These are phyloP conservation scores for Cyprinodon brontotheroides DNA, from an alignment of 2,113 vertebrate genomes.

Conservation along the genomic window DNA sequence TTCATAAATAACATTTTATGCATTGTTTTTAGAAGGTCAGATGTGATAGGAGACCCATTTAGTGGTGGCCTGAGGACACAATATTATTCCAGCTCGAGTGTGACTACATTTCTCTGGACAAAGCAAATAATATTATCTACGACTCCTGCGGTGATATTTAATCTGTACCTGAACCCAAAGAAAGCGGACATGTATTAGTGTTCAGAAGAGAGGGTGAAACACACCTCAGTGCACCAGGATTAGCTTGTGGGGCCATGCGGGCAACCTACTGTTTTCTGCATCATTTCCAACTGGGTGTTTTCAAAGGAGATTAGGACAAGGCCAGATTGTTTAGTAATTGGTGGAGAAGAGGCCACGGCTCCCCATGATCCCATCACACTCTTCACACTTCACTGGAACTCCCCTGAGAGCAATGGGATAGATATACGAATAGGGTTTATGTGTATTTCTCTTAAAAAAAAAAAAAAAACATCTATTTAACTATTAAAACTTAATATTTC, in stretches of 20 bases:
- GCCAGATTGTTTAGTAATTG: conserved; percentile 70
- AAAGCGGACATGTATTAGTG: conserved; percentile 51
- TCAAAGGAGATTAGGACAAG: conserved; percentile 66
- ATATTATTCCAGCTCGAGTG: conserved; percentile 5
- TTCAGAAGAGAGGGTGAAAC: conserved; percentile 59
- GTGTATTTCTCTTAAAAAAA: conserved; percentile 2
- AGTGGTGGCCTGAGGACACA: conserved; percentile 44
- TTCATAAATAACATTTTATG: conserved; percentile 10
- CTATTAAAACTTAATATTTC: not conserved
- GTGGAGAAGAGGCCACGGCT: conserved; percentile 56
- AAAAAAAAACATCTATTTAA: not conserved
- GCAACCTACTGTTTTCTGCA: conserved; percentile 71
- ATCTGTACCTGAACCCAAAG: conserved; percentile 36
- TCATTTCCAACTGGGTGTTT: conserved; percentile 66
- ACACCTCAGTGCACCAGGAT: conserved; percentile 60
- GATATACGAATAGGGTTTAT: conserved; percentile 23
- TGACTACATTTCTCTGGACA: conserved; percentile 12
- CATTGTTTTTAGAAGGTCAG: conserved; percentile 47
- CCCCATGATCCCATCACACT: conserved; percentile 68
- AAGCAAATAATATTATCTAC: conserved; percentile 48
- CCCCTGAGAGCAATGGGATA: conserved; percentile 47
- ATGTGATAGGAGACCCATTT: conserved; percentile 42
- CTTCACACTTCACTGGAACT: conserved; percentile 64
- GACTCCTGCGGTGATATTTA: conserved; percentile 27
- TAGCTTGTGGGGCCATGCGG: conserved; percentile 60